Base-by-base conservation (phyloP, 2,888 invertebrate genomes). In the Philereme transversata region DNA sequence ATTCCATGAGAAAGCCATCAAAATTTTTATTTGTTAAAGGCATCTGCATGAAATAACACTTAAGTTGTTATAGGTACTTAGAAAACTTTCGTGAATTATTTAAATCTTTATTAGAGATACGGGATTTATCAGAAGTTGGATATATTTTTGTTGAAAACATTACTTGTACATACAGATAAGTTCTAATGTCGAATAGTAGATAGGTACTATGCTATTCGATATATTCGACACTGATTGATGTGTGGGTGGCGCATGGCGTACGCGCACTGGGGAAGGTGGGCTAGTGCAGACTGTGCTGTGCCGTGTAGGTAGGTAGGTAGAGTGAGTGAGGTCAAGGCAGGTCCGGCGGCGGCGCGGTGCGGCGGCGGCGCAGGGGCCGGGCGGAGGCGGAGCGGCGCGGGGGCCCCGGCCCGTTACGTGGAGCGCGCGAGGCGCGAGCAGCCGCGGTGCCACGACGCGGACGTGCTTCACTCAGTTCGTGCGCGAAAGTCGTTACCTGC, bases 401-500 rank as follows among this genome's bases (percentile, higher is more conserved):
- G 70, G 68, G 62, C 54, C 49, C 59, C 62, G 57, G 62, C 60
- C 76, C 76, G 73, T 73, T 76, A 73, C 72, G 75, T 73, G 70
- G 70, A 72, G 76, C 69, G 66, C 62, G 67, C 67, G 67, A 52
- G 67, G 62, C 62, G 50, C 57, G 54, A 51, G 64, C 60, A 56
- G 69, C 70, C 63, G 75, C 74, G 69, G 71, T 81, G 83, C 82
- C 90, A 88, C 90, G 90, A 90, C 83, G 87, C 89, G 89, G 88
- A 89, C 90, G 90, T 88, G 90, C 88, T 90, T 90, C 91, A 89
- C 87, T 90, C 92, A 91, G 89, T 90, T 88, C 89, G 88, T 90
- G 90, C 90, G 90, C 90, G 91, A 91, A 91, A 92, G 89, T 90
- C 87, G 86, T 87, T 90, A 89, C 87, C 85, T 86, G 85, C 87